These are phyloP conservation scores for Pogonocichla stellata DNA, from an alignment of 2,113 vertebrate genomes.

Conservation along the genomic window DNA sequence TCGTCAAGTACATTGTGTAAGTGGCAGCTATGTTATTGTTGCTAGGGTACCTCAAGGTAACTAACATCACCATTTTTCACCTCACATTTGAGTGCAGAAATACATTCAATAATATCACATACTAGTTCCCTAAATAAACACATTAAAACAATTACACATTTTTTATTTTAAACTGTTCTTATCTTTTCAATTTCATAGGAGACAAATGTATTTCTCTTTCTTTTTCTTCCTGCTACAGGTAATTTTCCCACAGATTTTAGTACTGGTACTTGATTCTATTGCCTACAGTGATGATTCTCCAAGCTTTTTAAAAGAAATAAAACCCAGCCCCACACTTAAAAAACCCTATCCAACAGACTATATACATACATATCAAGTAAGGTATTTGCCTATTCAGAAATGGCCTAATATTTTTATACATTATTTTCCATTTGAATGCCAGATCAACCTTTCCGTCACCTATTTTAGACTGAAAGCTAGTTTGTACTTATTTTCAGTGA, in stretches of 20 bases:
- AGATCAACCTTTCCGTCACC: background rate
- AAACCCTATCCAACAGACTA: rapidly evolving
- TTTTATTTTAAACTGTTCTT: background rate
- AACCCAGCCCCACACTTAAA: rapidly evolving
- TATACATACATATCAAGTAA: background rate
- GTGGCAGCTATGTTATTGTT: background rate
- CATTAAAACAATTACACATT: background rate
- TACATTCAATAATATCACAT: background rate
- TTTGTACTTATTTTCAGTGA: background rate
- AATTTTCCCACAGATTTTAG: background rate
- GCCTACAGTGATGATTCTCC: background rate
- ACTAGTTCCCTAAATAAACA: background rate
- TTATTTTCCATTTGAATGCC: background rate
- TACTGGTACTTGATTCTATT: background rate
- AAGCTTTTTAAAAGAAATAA: background rate
- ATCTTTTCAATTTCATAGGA: background rate
- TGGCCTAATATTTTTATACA: background rate
- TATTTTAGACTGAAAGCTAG: background rate
- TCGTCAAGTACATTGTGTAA: background rate
- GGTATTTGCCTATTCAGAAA: background rate
- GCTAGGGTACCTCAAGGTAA: background rate
- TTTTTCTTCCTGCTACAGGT: background rate
- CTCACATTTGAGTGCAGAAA: background rate
- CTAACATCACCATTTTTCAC: background rate
- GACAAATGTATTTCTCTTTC: background rate